phyloP scores from a whole-genome alignment of 2,888 invertebrate species.

The Drosophila vallismaia region DNA sequence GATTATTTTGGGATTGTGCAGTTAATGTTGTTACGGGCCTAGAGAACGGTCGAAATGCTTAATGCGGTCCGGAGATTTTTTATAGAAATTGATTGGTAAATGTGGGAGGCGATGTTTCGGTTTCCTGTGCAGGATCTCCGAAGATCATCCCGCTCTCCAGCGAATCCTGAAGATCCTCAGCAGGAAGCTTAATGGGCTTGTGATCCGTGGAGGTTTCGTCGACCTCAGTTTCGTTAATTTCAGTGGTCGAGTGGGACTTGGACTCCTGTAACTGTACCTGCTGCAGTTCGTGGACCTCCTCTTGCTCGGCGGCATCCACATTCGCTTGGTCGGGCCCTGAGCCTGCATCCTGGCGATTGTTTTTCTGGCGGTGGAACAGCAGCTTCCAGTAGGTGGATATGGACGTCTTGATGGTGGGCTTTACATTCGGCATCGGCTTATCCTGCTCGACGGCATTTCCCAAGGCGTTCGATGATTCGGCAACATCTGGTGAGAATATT shows the following conservation, averaged over 20 bases:
- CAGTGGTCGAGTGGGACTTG: slow-evolving; percentile 2
- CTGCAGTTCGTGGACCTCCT: slow-evolving; percentile 8
- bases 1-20: neutral
- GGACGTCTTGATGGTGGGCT: slow-evolving; percentile 66
- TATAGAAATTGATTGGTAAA: neutral
- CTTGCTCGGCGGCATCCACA: neutral
- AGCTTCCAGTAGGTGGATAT: slow-evolving; percentile 76
- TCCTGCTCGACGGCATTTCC: neutral
- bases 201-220: neutral
- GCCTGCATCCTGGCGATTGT: slow-evolving; percentile 7
- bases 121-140: neutral
- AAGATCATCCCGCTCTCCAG: neutral
- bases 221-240: neutral
- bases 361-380: slow-evolving; percentile 71
- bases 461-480: slow-evolving; percentile 1
- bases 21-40: neutral
- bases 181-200: neutral
- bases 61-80: neutral
- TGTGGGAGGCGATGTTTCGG: neutral
- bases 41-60: neutral
- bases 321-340: neutral
- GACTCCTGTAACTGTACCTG: slow-evolving; percentile 35
- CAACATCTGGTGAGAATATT: neutral
- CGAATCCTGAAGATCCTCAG: neutral
- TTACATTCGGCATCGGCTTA: slow-evolving; percentile 40